Evolutionary conservation across 1,140 invertebrate genomes (phyloP), one percentile per base, ranked within the genome.

Genomic region (Belonocnema kinseyi): DNA sequence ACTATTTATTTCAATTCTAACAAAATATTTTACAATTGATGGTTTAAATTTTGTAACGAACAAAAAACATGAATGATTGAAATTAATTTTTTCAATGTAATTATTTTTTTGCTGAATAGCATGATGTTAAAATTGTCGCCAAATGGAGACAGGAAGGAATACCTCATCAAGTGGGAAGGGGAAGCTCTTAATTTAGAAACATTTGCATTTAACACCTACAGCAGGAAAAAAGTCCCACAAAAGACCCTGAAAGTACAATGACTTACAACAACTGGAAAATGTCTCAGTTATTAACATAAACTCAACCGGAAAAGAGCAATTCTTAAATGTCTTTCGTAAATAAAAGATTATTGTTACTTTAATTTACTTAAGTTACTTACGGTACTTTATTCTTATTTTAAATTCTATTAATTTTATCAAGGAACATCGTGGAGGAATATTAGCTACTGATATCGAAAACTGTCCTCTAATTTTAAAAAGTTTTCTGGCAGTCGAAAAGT

Each of bases 401-500:
- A 40, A 10, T 40, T 40, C 40, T 40, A 10, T 3, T 7, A 40
- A 40, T 40, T 40, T 40, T 40, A 0, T 40, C 8, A 10, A 6
- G 40, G 4, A 40, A 7, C 40, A 5, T 66, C 3, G 16, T 66
- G 10, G 61, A 40, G n/a, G 40, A 46, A 66, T 33, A n/a, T n/a
- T n/a, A 40, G 61, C 33, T 40, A 66, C 26, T 46, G 61, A 66
- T 33, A 40, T 21, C 61, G 14, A 66, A 66, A 66, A 66, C 61
- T 66, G 61, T 66, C 61, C 33, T 40, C 26, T n/a, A 66, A 66
- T 33, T 66, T 66, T 40, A 16, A 46, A 21, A 33, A 66, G 14
- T 66, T 66, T 66, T 66, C 26, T 66, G 61, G 61, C 61, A 40
- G 61, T 40, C 26, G 61, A 66, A 66, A 66, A 66, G 61, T 66